Conservation (phyloP, 2,888 invertebrate genomes). For the Ichneumoninae sp. region DNA sequence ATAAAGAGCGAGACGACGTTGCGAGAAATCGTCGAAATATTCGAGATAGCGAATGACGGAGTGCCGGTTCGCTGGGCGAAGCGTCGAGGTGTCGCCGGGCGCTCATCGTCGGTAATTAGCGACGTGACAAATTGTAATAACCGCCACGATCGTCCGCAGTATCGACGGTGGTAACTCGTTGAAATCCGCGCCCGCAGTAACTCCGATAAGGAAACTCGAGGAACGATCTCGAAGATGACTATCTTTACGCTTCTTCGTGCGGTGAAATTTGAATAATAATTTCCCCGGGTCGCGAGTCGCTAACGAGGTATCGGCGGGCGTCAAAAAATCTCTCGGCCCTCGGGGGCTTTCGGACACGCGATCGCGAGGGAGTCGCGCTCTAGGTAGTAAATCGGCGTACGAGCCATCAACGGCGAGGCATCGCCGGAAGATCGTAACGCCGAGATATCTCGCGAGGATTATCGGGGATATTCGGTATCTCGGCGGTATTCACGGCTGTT, state of each 20-base stretch:
- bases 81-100: conserved; percentile 36
- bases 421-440: neutral
- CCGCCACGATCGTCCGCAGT: conserved; percentile 19
- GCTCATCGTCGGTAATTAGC: conserved; percentile 40
- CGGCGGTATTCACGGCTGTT: conserved; percentile 40
- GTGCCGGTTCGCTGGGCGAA: conserved; percentile 36
- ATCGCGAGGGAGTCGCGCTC: conserved; percentile 39
- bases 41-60: conserved; percentile 32
- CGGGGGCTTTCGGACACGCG: conserved; percentile 48
- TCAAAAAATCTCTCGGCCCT: conserved; percentile 57
- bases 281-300: conserved; percentile 39
- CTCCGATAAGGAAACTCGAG: neutral
- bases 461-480: conserved; percentile 70
- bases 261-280: conserved; percentile 57
- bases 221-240: conserved; percentile 4
- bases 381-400: neutral
- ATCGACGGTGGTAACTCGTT: conserved; percentile 20
- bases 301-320: conserved; percentile 62
- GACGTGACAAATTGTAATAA: conserved; percentile 53
- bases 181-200: conserved; percentile 41
- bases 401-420: neutral
- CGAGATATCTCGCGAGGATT: conserved; percentile 56
- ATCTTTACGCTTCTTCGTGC: conserved; percentile 9
- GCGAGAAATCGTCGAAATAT: conserved; percentile 29
- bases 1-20: neutral